phyloP scores from a whole-genome alignment of 2,113 vertebrate species.

The Podiceps cristatus region DNA sequence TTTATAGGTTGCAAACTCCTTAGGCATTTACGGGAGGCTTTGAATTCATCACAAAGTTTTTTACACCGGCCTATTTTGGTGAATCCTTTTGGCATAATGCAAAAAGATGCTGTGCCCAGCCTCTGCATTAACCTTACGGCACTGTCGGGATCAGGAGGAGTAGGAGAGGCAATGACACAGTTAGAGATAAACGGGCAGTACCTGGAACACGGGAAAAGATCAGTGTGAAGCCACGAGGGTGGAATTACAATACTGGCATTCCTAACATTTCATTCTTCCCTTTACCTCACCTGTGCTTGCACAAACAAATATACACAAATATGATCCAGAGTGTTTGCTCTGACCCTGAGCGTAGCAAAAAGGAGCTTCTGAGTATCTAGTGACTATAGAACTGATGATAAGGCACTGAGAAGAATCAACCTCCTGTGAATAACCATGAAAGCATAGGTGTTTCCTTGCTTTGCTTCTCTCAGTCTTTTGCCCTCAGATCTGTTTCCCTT shows the following conservation, averaged over 20 bases:
- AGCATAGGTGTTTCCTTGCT: neutral
- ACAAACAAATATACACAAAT: neutral
- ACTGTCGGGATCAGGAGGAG: neutral
- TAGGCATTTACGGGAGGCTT: conserved; percentile 61
- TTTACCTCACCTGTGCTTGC: neutral
- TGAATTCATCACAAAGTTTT: conserved; percentile 48
- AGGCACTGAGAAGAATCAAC: neutral
- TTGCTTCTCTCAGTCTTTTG: neutral
- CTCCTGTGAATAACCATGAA: neutral
- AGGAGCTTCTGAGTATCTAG: neutral
- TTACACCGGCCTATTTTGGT: neutral
- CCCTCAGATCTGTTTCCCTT: neutral
- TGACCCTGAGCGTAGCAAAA: neutral
- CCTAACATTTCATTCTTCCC: neutral
- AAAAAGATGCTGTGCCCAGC: neutral
- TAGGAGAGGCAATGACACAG: neutral
- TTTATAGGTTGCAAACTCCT: conserved; percentile 72
- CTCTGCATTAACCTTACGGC: neutral
- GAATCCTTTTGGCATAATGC: conserved; percentile 5
- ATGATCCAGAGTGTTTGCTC: neutral
- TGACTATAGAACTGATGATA: neutral
- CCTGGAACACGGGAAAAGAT: neutral
- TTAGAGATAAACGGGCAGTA: neutral
- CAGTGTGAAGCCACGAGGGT: neutral
- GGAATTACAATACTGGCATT: neutral